Evolutionary conservation across 1,140 invertebrate species (phyloP).

Genomic region (Onthophagus taurus): DNA sequence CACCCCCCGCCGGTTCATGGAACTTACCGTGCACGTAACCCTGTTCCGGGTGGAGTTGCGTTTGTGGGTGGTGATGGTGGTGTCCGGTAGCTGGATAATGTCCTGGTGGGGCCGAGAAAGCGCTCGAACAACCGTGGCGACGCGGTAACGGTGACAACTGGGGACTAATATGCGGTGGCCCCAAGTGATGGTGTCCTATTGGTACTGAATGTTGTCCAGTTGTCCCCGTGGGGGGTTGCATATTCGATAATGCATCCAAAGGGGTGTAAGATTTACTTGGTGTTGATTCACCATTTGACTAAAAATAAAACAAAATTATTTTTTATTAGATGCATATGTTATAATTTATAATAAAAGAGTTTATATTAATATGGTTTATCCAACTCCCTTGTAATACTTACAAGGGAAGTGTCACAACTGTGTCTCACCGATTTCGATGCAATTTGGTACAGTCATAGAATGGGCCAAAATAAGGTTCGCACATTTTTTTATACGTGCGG

Average conservation of each 20-base stretch:
- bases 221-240: constrained; percentile 65
- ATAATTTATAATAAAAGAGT: too few species aligned
- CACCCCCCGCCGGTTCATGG: too few species aligned
- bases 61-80: constrained; percentile 28
- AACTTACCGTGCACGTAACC: constrained; percentile 33
- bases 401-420: too few species aligned
- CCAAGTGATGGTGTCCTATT: constrained; percentile 36
- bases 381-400: too few species aligned
- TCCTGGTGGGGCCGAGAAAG: constrained; percentile 41
- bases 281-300: constrained; percentile 34
- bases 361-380: too few species aligned
- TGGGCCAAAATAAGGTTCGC: too few species aligned
- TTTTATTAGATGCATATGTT: too few species aligned
- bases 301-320: constrained; percentile 10
- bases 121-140: constrained; percentile 45
- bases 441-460: too few species aligned
- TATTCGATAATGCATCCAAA: constrained; percentile 72
- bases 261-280: constrained; percentile 64
- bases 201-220: constrained; percentile 31
- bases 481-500: too few species aligned
- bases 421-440: too few species aligned
- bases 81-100: constrained; percentile 28
- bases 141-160: constrained; percentile 29
- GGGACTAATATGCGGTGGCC: constrained; percentile 20
- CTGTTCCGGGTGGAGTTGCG: constrained; percentile 24